Conservation (phyloP, 2,888 invertebrate species). For the Tanypteryx hageni region DNA sequence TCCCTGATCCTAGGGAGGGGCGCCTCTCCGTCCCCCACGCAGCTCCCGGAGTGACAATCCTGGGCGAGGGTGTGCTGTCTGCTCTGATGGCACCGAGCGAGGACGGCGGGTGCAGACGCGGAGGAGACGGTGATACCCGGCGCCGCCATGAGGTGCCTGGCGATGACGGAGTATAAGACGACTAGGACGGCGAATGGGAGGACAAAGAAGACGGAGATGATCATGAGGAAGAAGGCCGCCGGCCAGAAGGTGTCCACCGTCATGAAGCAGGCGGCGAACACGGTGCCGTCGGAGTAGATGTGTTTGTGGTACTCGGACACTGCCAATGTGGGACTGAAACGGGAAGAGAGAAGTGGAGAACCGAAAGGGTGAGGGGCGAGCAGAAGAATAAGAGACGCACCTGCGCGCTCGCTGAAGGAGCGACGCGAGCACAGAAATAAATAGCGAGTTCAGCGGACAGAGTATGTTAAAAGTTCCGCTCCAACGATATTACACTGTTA, state of each 20-base stretch:
- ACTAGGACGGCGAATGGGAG: slow-evolving; percentile 89
- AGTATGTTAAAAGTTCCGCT: too few relatives aligned
- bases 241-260: slow-evolving; percentile 87
- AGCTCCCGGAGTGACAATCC: slow-evolving; percentile 34
- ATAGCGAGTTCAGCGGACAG: too few relatives aligned
- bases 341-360: neutral
- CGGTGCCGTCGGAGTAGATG: slow-evolving; percentile 84
- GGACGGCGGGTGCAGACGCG: slow-evolving; percentile 11
- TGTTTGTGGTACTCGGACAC: slow-evolving; percentile 85
- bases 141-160: slow-evolving; percentile 85
- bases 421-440: neutral
- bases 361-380: neutral
- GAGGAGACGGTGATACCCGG: slow-evolving; percentile 76
- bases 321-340: slow-evolving; percentile 87
- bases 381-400: neutral
- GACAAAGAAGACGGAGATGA: slow-evolving; percentile 90
- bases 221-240: slow-evolving; percentile 87
- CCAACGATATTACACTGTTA: too few relatives aligned
- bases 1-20: neutral
- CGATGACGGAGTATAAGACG: slow-evolving; percentile 90
- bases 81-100: neutral
- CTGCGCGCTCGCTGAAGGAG: neutral
- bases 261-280: slow-evolving; percentile 87
- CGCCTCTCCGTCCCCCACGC: neutral
- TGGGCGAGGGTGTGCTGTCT: slow-evolving; percentile 1